Evolutionary conservation across 2,113 vertebrate genomes (phyloP), one percentile per base, ranked within the genome.

Genomic region (Trichechus manatus): DNA sequence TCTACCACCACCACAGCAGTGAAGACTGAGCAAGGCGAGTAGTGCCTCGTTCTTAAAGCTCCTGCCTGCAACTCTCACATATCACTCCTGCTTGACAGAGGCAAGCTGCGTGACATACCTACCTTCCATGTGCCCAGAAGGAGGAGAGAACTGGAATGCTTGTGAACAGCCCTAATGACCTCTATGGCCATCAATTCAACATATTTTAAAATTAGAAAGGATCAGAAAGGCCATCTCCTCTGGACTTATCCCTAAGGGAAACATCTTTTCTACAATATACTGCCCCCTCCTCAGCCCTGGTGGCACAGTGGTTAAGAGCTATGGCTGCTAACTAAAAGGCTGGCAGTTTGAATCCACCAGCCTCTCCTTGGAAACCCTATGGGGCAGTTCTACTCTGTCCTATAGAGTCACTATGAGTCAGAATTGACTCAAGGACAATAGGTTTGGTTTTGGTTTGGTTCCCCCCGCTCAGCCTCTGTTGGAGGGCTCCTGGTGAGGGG

Each of bases 21-120:
- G 29, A 22, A 25, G 44, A 15, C 0, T 3, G 53, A 23, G 31
- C 1, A 0, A 74, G 23, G 47, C 15, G 6, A 61, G 2, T 15
- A 5, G 9, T 29, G 0, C 2, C 42, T 47, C 10, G 9, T 9
- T 42, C 5, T 29, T 50, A 42, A 82, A 3, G 1, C 44, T 61
- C 25, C 74, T 86, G 59, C 22, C 44, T 42, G 8, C 74, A 47
- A 25, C 44, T 56, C 9, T 36, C 17, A 39, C 3, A 11, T 0
- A 4, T 15, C 11, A 33, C n/a, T 36, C 25, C 20, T 42, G 33
- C 7, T 87, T 44, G 29, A 22, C 14, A 31, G 9, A 39, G 61
- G 39, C 13, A 27, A 87, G 74, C 11, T 25, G 22, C 5, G 19
- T 3, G 10, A 20, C 36, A 50, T 10, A 19, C 3, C 1, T 92